Evolutionary conservation across 2,797 vertebrate species (phyloP).

Genomic region (Fistularia commersonii): DNA sequence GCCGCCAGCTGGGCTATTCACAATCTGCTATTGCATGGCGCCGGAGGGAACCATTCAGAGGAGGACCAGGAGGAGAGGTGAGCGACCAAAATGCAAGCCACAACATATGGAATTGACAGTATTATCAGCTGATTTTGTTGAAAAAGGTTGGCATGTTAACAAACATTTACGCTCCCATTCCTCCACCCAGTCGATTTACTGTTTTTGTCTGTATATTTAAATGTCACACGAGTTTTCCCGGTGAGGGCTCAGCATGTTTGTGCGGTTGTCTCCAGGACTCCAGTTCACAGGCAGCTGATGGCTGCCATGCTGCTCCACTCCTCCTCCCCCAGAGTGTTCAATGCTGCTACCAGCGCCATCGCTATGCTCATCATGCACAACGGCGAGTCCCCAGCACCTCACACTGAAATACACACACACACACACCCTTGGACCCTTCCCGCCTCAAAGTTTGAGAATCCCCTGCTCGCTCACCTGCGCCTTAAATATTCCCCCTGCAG

Average conservation of each 20-base stretch:
- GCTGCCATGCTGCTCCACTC: constrained; percentile 89
- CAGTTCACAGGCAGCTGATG: constrained; percentile 86
- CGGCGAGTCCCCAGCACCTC: constrained; percentile 66
- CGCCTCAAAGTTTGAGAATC: background rate
- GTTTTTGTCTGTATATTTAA: no score
- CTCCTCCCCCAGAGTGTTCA: constrained; percentile 82
- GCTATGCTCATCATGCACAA: constrained; percentile 81
- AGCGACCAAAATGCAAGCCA: background rate
- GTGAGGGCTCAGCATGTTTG: background rate
- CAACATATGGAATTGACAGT: no score
- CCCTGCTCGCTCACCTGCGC: background rate
- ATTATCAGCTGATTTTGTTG: no score
- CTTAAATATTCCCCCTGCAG: constrained; percentile 60
- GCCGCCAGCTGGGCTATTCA: constrained; percentile 93
- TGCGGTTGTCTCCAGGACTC: constrained; percentile 73
- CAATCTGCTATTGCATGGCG: constrained; percentile 85
- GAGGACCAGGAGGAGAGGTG: constrained; percentile 87
- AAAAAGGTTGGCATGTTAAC: no score
- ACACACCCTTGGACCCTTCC: background rate
- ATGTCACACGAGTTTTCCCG: no score
- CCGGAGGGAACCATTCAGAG: constrained; percentile 67
- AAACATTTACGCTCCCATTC: no score
- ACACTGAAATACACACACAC: background rate
- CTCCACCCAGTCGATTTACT: no score
- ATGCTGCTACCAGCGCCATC: constrained; percentile 84